Evolutionary conservation across 2,888 invertebrate genomes (phyloP), one percentile per base, ranked within the genome.

Genomic region (Phyllotreta striolata): DNA sequence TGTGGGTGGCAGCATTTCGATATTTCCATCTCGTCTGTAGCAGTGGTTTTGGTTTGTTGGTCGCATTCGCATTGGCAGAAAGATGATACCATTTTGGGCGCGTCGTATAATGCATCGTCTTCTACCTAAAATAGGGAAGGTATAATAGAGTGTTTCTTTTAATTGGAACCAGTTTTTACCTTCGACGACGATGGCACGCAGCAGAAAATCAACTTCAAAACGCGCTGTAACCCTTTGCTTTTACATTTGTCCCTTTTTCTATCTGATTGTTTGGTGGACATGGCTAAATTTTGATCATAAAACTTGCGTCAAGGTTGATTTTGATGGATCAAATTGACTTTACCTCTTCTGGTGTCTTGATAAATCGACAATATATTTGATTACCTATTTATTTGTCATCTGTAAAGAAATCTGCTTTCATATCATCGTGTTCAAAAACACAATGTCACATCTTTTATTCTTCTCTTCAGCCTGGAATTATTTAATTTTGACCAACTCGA

Each of bases 281-380:
- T 14, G 4, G n/a, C 49, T 35, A 6, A 49, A 49, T 35, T 49
- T 49, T 49, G 49, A 49, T 35, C n/a, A 49, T 8, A 12, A 47
- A 14, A 49, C 47, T n/a, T 24, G 34, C 34, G 47, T 47, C 47
- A 47, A 47, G 34, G 24, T 24, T 24, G 24, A 24, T 24, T 24
- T 24, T 24, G 24, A 24, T 24, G 24, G 24, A 24, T 24, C 24
- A 24, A 24, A 24, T 24, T 24, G 24, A 24, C 24, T n/a, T n/a
- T n/a, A n/a, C n/a, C n/a, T 24, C 24, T 24, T 24, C 24, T 24
- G 24, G 4, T 24, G 24, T 24, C 24, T 24, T 24, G 24, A 24
- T 24, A 24, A 24, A 24, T 24, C 24, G 24, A 24, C 24, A 24
- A 24, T 24, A 24, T 24, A 24, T 24, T 24, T 24, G 24, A 24